Percentiles rank a stretch among this genome's conserved stretches.
phyloP scores from a whole-genome alignment of 2,888 invertebrate genomes.

The Zygogramma bicolorata region DNA sequence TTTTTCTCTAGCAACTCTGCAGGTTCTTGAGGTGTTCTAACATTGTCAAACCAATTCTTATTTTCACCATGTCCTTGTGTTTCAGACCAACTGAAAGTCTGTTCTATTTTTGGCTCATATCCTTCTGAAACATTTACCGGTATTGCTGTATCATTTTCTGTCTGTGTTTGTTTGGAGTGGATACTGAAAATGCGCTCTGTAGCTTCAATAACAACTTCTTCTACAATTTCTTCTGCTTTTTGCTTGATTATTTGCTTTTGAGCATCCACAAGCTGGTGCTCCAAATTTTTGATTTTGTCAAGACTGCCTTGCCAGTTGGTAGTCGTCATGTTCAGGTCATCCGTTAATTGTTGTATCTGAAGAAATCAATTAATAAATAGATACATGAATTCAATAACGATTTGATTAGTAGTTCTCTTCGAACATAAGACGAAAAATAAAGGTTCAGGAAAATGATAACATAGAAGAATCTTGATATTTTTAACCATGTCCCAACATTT shows the following conservation, averaged over 20 bases:
- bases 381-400: no score
- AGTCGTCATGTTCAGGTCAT: slow-evolving; percentile 33
- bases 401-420: no score
- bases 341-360: slow-evolving; percentile 29
- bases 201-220: slow-evolving; percentile 46
- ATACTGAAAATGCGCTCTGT: slow-evolving; percentile 26
- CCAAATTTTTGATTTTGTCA: slow-evolving; percentile 56
- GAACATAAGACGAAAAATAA: no score
- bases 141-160: slow-evolving; percentile 2
- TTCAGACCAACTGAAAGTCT: slow-evolving; percentile 53
- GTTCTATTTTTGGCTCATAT: slow-evolving; percentile 26
- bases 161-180: slow-evolving; percentile 35
- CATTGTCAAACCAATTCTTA: neutral
- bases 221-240: slow-evolving; percentile 46
- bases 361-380: neutral
- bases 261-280: slow-evolving; percentile 31
- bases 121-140: neutral
- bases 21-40: neutral
- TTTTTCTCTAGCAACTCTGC: neutral
- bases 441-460: no score
- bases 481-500: no score
- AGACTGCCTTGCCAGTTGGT: slow-evolving; percentile 21
- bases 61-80: neutral
- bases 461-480: no score
- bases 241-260: slow-evolving; percentile 44